phyloP scores from a whole-genome alignment of 2,888 invertebrate species.

The Clistopyga incitator region DNA sequence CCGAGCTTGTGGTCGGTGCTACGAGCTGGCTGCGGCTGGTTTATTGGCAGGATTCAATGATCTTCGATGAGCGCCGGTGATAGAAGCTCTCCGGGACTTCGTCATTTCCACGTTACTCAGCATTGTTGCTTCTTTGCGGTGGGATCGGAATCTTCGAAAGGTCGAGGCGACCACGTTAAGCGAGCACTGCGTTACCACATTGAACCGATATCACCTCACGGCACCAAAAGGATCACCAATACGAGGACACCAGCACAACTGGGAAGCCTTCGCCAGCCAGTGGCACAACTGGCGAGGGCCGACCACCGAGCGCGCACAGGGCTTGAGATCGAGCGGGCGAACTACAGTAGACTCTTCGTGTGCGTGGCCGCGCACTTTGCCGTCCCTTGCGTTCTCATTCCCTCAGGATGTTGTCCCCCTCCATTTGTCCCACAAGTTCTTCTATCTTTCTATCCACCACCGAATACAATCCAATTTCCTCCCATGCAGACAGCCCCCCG shows the following conservation, averaged over 20 bases:
- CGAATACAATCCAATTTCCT: constrained; percentile 12
- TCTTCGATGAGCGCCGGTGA: constrained; percentile 15
- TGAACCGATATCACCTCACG: constrained; percentile 29
- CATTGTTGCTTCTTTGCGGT: neutral
- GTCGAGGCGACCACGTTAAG: constrained; percentile 42
- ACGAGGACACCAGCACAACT: constrained; percentile 33
- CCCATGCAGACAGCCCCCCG: neutral
- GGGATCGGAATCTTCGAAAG: constrained; percentile 9
- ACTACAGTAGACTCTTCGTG: constrained; percentile 59
- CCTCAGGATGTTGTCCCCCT: neutral
- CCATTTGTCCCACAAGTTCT: neutral
- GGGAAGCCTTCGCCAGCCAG: constrained; percentile 34
- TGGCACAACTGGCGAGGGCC: constrained; percentile 39
- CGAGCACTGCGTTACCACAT: constrained; percentile 44
- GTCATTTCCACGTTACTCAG: constrained; percentile 20
- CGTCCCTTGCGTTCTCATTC: constrained; percentile 26
- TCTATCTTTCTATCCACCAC: constrained; percentile 1
- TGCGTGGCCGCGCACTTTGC: constrained; percentile 32
- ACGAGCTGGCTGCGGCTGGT: constrained; percentile 46
- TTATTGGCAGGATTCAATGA: constrained; percentile 28
- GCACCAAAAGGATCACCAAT: constrained; percentile 3
- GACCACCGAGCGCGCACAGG: constrained; percentile 38
- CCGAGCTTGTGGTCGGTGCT: constrained; percentile 48
- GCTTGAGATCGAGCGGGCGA: constrained; percentile 33
- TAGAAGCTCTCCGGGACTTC: constrained; percentile 34